Base-by-base conservation (phyloP, 1,140 invertebrate species). In the Dinothrombium tinctorium region DNA sequence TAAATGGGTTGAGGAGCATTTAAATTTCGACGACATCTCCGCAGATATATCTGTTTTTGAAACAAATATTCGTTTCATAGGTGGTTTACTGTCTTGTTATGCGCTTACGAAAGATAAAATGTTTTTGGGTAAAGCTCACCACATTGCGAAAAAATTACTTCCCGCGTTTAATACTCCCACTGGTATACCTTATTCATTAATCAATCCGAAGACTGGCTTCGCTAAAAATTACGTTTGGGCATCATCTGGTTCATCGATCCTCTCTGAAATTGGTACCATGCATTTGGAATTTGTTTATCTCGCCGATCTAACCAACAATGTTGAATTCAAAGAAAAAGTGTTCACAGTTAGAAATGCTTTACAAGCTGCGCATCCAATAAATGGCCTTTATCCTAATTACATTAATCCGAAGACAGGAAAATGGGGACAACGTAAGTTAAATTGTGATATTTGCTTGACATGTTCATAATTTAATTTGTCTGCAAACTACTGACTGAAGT, bases 171-270 rank as follows among this genome's bases (percentile, higher is more conserved):
- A 95, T 47, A 94, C 92, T 9, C 82, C 82, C 29, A 94, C 87
- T n/a, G 94, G 92, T 40, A 83, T 99, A 51, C 92, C 94, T 17
- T 73, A 86, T 59, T 78, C 90, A 8, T 68, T 99, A 48, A 73
- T 94, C 51, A 90, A 90, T 60, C 65, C 83, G 22, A 73, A 74
- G 51, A 83, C 74, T 42, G 59, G 60, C 21, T 58, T 62, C 11
- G 77, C 76, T 53, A 82, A 83, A 53, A 96, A 96, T 61, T 96
- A 90, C 59, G 80, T 73, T 32, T 99, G 92, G 92, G 90, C 90
- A 1, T 82, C 78, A 48, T 86, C 84, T 35, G 81, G 86, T 2
- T 83, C 81, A 52, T 94, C 87, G 50, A 98, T 99, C 50, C 64
- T 99, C 0, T 86, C 90, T 0, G 94, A 98, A 63, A 79, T 96